These are phyloP conservation scores for Smutsia temminckii DNA, from an alignment of 2,797 vertebrate genomes.

Conservation along the genomic window DNA sequence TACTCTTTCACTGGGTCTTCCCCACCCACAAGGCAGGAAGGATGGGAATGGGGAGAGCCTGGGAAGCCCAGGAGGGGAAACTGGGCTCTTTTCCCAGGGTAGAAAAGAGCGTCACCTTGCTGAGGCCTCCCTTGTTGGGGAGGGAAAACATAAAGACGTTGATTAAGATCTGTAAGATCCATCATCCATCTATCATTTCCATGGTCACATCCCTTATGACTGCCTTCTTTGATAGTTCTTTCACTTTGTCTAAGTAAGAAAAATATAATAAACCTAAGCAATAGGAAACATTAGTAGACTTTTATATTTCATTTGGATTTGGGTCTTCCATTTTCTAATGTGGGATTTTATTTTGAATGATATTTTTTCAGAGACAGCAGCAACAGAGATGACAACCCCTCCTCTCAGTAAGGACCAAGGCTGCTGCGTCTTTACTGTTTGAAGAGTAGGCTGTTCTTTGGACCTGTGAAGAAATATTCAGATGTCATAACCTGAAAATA, in stretches of 20 bases:
- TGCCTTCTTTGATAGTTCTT: not conserved
- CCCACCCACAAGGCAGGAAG: not conserved
- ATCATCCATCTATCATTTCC: not conserved
- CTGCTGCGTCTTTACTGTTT: constrained; percentile 33
- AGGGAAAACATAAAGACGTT: not conserved
- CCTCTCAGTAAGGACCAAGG: not conserved
- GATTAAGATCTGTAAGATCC: not conserved
- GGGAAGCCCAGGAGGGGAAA: not conserved
- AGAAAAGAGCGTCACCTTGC: not conserved
- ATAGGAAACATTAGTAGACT: not conserved
- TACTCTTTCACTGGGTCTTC: not conserved
- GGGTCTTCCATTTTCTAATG: constrained; percentile 46
- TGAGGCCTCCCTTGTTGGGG: not conserved
- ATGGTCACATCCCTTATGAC: not conserved
- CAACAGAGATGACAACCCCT: not conserved
- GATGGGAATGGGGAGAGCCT: not conserved
- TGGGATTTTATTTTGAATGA: constrained; percentile 40
- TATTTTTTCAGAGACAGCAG: constrained; percentile 29
- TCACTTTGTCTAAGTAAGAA: constrained; percentile 20
- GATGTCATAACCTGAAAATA: constrained; percentile 76
- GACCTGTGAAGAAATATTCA: constrained; percentile 75
- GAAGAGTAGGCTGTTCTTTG: constrained; percentile 58
- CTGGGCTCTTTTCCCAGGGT: not conserved
- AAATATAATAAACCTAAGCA: not conserved
- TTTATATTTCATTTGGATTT: constrained; percentile 25